These are phyloP conservation scores for Pipistrellus pygmaeus DNA, from an alignment of 2,797 vertebrate species.

Conservation along the genomic window DNA sequence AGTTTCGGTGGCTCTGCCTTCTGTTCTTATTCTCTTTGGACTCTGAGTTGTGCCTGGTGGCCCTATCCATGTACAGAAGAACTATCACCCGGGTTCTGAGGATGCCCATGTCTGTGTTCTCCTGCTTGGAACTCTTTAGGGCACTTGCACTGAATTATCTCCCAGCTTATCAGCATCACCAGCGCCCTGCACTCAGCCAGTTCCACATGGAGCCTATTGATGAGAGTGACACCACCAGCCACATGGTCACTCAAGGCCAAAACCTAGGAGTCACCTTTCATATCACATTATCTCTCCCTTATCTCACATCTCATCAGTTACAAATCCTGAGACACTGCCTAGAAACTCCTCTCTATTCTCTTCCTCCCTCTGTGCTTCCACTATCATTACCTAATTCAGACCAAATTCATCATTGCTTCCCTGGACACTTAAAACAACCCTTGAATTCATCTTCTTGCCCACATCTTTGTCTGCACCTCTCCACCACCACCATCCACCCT, in stretches of 20 bases:
- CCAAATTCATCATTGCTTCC: not conserved
- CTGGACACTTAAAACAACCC: not conserved
- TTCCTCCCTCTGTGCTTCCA: not conserved
- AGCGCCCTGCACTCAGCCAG: not conserved
- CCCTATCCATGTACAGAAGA: not conserved
- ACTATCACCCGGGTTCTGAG: not conserved
- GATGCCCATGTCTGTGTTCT: not conserved
- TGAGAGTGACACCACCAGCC: not conserved
- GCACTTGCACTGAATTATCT: too few relatives aligned
- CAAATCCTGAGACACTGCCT: too few relatives aligned
- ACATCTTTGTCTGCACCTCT: not conserved
- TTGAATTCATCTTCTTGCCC: not conserved
- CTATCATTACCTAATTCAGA: not conserved
- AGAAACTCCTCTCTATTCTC: not conserved
- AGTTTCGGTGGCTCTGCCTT: too few relatives aligned
- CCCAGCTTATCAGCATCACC: not conserved
- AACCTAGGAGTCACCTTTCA: not conserved
- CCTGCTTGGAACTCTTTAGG: not conserved
- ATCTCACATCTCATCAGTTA: not conserved
- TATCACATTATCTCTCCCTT: not conserved
- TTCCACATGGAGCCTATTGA: not conserved
- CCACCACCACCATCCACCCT: not conserved
- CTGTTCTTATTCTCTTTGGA: not conserved
- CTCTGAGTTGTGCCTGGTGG: not conserved
- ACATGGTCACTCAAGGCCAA: not conserved